A percentile compares a stretch with the other conserved stretches of the same genome.
Conservation (phyloP, 1,140 invertebrate genomes). For the Akabosia matsudoensis region DNA sequence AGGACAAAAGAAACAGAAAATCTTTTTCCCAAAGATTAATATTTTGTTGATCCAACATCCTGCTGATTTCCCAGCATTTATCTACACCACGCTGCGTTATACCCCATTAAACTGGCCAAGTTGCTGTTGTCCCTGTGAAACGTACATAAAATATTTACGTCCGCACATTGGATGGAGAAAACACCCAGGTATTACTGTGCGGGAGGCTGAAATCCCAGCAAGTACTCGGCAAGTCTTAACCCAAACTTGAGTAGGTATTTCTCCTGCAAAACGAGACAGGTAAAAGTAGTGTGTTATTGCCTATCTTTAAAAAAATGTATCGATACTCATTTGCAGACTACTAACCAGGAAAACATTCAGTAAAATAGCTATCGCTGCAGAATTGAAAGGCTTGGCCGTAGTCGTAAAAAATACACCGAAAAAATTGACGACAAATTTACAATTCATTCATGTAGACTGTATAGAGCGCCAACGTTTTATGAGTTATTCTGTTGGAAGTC, state of each 20-base stretch:
- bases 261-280: neutral
- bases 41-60: constrained; percentile 43
- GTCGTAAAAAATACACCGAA: neutral
- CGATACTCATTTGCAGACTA: too few relatives aligned
- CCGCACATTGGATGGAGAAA: constrained; percentile 14
- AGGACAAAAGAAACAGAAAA: constrained; percentile 23
- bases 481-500: too few relatives aligned
- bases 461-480: too few relatives aligned
- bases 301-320: too few relatives aligned
- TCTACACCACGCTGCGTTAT: constrained; percentile 43
- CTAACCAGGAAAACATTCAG: neutral
- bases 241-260: neutral
- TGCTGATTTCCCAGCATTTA: constrained; percentile 45
- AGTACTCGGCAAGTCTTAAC: constrained; percentile 3
- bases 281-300: too few relatives aligned
- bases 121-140: constrained; percentile 35
- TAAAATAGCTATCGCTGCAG: neutral
- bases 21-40: constrained; percentile 40
- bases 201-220: constrained; percentile 5
- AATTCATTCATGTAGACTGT: neutral
- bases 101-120: constrained; percentile 39
- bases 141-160: constrained; percentile 19
- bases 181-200: constrained; percentile 15
- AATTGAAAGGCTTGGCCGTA: neutral
- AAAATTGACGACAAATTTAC: neutral